Evolutionary conservation across 2,797 vertebrate species (phyloP).

Genomic region (Meriones psammophilus): DNA sequence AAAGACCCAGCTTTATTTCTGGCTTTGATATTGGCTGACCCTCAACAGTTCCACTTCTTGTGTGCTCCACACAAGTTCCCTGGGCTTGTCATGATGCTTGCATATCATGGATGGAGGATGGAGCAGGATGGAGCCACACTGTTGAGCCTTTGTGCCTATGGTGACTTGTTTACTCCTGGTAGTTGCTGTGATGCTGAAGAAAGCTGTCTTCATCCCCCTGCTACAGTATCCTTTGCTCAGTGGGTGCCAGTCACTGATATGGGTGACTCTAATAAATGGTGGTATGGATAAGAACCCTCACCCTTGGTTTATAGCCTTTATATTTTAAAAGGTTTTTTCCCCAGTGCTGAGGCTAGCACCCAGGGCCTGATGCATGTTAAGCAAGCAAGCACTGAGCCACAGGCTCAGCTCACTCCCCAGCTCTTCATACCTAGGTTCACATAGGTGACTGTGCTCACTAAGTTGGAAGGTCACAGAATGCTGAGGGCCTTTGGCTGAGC

Average conservation of each 20-base stretch:
- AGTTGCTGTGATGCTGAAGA: neutral
- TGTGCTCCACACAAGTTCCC: neutral
- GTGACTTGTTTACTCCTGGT: neutral
- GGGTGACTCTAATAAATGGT: neutral
- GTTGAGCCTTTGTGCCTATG: neutral
- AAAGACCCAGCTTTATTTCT: no score
- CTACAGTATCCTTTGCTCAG: neutral
- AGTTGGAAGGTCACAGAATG: neutral
- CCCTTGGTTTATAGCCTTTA: neutral
- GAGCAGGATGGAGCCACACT: neutral
- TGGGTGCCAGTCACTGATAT: neutral
- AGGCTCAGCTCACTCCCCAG: neutral
- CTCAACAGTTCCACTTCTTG: neutral
- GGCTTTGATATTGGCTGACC: neutral
- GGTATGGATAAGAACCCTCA: neutral
- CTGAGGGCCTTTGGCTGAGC: neutral
- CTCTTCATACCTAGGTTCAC: neutral
- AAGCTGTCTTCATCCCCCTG: neutral
- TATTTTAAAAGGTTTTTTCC: no score
- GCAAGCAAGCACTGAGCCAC: neutral
- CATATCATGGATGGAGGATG: no score
- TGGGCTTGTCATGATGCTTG: accelerated
- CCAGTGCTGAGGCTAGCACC: neutral
- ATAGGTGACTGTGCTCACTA: neutral
- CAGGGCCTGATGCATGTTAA: neutral